These are phyloP conservation scores for Lagenorhynchus albirostris DNA, from an alignment of 2,113 vertebrate genomes.

Conservation along the genomic window DNA sequence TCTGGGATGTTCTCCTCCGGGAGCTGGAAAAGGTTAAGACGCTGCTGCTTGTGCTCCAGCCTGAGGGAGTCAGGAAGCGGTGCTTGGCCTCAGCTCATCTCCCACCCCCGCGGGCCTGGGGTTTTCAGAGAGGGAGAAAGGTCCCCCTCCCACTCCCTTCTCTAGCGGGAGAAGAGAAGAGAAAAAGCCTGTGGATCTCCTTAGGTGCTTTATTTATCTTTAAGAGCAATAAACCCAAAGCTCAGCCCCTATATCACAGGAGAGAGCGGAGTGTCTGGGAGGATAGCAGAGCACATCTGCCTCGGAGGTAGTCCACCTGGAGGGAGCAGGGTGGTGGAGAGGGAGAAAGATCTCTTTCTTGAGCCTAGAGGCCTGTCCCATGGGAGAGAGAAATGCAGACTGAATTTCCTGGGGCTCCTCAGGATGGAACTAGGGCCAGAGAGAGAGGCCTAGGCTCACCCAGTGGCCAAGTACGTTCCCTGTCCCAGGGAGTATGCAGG, in stretches of 20 bases:
- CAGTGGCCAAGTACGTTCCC: neutral
- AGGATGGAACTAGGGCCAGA: neutral
- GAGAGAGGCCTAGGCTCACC: neutral
- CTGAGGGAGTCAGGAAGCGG: neutral
- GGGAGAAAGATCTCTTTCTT: neutral
- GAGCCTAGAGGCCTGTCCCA: neutral
- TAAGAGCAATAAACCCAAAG: neutral
- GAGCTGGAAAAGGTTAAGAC: constrained; percentile 67
- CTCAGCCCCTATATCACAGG: neutral
- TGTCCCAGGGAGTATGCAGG: neutral
- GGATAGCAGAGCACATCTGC: neutral
- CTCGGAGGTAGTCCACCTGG: neutral
- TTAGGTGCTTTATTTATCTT: constrained; percentile 50
- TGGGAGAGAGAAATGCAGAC: neutral
- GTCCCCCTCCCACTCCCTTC: neutral
- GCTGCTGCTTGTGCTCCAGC: neutral
- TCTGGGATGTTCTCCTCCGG: constrained; percentile 63
- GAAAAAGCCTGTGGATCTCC: constrained; percentile 2
- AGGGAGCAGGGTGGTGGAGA: neutral
- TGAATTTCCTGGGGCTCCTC: neutral
- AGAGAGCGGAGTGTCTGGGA: neutral
- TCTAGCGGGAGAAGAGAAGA: neutral
- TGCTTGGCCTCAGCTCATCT: neutral
- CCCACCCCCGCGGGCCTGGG: neutral
- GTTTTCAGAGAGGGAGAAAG: neutral